phyloP scores from a whole-genome alignment of 2,888 invertebrate species.

The Eupithecia inturbata region DNA sequence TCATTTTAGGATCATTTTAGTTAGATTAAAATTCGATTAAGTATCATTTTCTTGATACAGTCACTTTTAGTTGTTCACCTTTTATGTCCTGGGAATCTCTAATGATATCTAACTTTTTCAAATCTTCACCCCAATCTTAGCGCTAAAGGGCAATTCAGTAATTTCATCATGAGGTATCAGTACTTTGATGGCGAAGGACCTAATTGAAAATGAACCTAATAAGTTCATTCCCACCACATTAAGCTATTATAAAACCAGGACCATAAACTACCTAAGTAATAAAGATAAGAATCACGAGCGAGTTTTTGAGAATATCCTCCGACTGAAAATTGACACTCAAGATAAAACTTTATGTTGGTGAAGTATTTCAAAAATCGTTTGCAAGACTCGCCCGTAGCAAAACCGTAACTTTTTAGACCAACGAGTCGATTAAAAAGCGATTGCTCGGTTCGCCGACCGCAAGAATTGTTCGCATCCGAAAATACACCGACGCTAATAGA shows the following conservation, averaged over 20 bases:
- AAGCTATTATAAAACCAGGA: background rate
- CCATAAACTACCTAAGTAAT: constrained; percentile 6
- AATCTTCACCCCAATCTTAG: background rate
- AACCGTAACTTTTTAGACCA: constrained; percentile 38
- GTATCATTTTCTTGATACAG: background rate
- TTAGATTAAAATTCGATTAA: constrained; percentile 23
- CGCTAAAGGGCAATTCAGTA: background rate
- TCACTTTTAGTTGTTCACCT: background rate
- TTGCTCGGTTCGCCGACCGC: constrained; percentile 47
- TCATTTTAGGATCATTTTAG: constrained; percentile 15
- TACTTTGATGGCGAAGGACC: background rate
- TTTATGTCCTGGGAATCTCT: background rate
- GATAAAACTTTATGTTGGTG: constrained; percentile 29
- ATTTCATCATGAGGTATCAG: background rate
- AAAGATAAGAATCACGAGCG: constrained; percentile 16
- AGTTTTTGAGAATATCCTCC: constrained; percentile 22
- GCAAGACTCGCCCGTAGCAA: constrained; percentile 33
- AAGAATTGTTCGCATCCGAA: constrained; percentile 46
- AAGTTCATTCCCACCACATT: constrained; percentile 1
- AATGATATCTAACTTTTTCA: background rate
- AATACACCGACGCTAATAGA: constrained; percentile 46
- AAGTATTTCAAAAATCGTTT: constrained; percentile 35
- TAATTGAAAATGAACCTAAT: background rate
- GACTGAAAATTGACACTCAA: constrained; percentile 23
- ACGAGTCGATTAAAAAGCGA: constrained; percentile 48